Base-by-base conservation (phyloP, 1,140 invertebrate species). In the Nautilus pompilius region DNA sequence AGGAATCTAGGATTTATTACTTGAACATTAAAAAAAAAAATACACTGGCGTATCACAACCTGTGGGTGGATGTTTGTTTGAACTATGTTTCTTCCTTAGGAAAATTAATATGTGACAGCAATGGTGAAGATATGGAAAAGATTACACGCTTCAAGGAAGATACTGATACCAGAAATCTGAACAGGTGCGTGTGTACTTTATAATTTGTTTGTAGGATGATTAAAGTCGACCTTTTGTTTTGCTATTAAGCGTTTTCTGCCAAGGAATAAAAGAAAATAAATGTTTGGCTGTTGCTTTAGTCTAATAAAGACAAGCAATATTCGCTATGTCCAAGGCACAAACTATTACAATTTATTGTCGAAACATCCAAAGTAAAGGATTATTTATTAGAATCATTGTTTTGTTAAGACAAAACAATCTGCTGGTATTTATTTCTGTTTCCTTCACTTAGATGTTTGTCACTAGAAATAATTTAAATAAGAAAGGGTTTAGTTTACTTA, bases 101-200 rank as follows among this genome's bases (percentile, higher is more conserved):
- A 30, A 71, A 71, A 57, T 17, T 36, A 17, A 63, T 79, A 26
- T 51, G 77, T 30, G 59, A 57, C 15, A 68, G 65, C 67, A 66
- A 73, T 36, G 72, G 74, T 60, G 69, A 73, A 66, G 68, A 69
- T 63, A n/a, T 71, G 15, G 75, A 76, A 20, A 67, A 63, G 28
- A 65, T 79, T 32, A 46, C 72, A 24, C 74, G 71, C 45, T 76
- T 76, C 45, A 76, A 70, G 62, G 74, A 79, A 36, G 71, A 72
- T 60, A 63, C 73, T 15, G 64, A 70, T 24, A 64, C 63, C 28
- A 65, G 54, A 60, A 63, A 71, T 58, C 58, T 69, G 46, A 62
- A 69, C 58, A 70, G 58, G 69, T 73, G 62, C 45, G 29, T 49
- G 22, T 49, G 0, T 5, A 26, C 15, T 53, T 20, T 53, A n/a